These are phyloP conservation scores for Junco hyemalis DNA, from an alignment of 2,113 vertebrate genomes.

Conservation along the genomic window DNA sequence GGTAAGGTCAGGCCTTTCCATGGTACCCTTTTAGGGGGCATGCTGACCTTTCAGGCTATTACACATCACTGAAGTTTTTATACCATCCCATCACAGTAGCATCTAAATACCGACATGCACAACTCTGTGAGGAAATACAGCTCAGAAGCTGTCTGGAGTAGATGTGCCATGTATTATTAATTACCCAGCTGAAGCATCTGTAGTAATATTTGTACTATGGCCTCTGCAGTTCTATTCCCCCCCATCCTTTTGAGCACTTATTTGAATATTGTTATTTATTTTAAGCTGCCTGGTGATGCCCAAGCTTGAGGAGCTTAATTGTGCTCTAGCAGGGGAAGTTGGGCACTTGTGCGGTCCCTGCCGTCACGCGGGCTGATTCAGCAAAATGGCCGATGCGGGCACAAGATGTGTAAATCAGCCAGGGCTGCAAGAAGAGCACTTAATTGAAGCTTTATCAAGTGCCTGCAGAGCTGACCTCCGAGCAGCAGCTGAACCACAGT, in stretches of 20 bases:
- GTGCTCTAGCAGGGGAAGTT: not conserved
- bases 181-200: not conserved
- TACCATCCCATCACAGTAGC: not conserved
- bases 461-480: constrained; percentile 60
- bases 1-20: not conserved
- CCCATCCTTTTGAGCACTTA: not conserved
- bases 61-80: not conserved
- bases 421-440: constrained; percentile 56
- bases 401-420: constrained; percentile 7
- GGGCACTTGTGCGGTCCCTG: not conserved
- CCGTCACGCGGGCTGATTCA: not conserved
- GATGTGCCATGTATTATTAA: not conserved
- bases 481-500: constrained; percentile 41
- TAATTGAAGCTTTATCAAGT: constrained; percentile 68
- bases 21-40: not conserved
- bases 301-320: not conserved
- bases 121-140: not conserved
- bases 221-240: not conserved
- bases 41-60: not conserved
- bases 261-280: not conserved
- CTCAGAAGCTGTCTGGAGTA: constrained; percentile 4
- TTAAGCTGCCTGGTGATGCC: not conserved
- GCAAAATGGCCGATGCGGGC: constrained; percentile 12
- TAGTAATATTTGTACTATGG: not conserved
- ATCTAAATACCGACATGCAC: not conserved